Evolutionary conservation across 2,113 vertebrate genomes (phyloP).

Genomic region (Rhynchopsitta pachyrhyncha): DNA sequence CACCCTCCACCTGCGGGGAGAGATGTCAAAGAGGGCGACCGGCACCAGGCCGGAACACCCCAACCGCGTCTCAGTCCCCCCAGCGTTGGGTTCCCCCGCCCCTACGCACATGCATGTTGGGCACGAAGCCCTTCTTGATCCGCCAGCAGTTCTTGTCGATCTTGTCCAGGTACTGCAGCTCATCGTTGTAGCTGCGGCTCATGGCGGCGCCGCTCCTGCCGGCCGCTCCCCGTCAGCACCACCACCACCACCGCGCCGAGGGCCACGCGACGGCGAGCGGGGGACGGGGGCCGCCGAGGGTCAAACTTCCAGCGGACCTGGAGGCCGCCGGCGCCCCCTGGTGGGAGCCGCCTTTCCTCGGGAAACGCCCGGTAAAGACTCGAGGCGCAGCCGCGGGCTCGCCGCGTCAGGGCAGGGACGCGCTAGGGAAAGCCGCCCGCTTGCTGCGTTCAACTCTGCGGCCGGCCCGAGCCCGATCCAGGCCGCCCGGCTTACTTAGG

Average conservation of each 20-base stretch:
- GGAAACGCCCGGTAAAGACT: too few relatives aligned
- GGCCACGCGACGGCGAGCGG: accelerated
- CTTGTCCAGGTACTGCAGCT: slow-evolving; percentile 94
- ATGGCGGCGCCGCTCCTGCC: slow-evolving; percentile 58
- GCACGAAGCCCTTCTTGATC: slow-evolving; percentile 95
- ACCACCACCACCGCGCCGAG: neutral
- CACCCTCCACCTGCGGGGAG: slow-evolving; percentile 86
- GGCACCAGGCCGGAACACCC: too few relatives aligned
- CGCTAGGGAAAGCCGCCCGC: accelerated
- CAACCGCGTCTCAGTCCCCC: too few relatives aligned
- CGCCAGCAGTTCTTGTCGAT: slow-evolving; percentile 88
- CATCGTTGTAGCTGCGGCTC: slow-evolving; percentile 96
- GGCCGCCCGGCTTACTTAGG: too few relatives aligned
- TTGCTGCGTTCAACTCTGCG: accelerated
- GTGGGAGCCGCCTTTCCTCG: neutral
- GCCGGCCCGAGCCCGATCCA: neutral
- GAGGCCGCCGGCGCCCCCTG: neutral
- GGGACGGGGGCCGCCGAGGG: neutral
- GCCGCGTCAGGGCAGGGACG: too few relatives aligned
- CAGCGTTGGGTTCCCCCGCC: neutral
- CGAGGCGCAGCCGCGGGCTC: neutral
- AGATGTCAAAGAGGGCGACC: neutral
- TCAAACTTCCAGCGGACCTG: neutral
- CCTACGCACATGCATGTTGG: slow-evolving; percentile 91
- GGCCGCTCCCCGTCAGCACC: accelerated